Percentiles rank a stretch among this genome's conserved stretches.
phyloP scores from a whole-genome alignment of 2,113 vertebrate species.

The Pao palembangensis region DNA sequence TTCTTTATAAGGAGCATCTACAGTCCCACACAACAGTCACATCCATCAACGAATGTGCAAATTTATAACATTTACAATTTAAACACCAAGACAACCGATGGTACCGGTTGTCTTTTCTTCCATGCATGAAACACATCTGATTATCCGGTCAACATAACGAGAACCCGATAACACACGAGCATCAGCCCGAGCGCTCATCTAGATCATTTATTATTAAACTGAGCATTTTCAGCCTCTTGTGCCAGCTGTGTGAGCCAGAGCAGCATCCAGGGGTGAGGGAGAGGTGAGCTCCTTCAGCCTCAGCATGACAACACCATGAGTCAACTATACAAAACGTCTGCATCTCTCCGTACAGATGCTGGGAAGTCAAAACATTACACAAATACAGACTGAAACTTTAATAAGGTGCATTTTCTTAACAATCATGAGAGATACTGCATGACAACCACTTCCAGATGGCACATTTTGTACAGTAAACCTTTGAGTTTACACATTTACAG shows the following conservation, averaged over 20 bases:
- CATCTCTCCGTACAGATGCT: constrained; percentile 1
- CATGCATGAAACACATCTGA: constrained; percentile 25
- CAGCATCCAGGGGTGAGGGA: too few species aligned
- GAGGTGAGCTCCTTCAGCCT: constrained; percentile 47
- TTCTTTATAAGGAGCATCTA: too few species aligned
- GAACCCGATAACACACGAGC: too few species aligned
- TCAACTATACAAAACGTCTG: neutral
- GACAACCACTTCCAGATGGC: constrained; percentile 45
- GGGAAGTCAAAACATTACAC: constrained; percentile 11
- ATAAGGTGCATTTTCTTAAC: constrained; percentile 49
- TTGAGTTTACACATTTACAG: constrained; percentile 28
- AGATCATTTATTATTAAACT: too few species aligned
- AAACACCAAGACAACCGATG: neutral
- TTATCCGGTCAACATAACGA: neutral
- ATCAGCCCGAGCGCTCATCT: too few species aligned
- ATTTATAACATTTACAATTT: too few species aligned
- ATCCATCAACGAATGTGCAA: too few species aligned
- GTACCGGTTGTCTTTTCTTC: constrained; percentile 47
- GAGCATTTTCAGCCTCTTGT: too few species aligned
- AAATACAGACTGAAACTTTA: constrained; percentile 36
- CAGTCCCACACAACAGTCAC: too few species aligned
- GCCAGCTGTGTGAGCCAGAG: neutral
- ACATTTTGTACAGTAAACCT: constrained; percentile 63
- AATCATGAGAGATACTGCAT: constrained; percentile 44
- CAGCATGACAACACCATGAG: neutral